phyloP scores from a whole-genome alignment of 2,888 invertebrate genomes.

The Apotomis betuletana region DNA sequence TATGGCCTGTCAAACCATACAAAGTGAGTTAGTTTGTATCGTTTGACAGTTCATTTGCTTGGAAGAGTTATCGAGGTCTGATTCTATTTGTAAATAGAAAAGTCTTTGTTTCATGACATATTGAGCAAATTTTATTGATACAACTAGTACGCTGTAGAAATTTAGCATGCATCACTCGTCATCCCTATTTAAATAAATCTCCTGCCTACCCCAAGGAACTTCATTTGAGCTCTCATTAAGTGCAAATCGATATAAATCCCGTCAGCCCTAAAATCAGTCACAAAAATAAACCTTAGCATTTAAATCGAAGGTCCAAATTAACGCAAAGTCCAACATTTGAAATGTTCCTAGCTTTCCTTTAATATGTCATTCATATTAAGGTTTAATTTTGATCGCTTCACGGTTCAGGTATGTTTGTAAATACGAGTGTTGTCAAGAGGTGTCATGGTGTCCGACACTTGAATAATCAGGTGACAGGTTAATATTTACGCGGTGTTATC shows the following conservation, averaged over 20 bases:
- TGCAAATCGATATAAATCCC: constrained; percentile 7
- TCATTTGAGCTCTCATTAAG: constrained; percentile 1
- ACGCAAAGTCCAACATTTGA: not conserved
- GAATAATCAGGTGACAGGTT: constrained; percentile 2
- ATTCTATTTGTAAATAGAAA: no score
- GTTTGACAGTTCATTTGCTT: no score
- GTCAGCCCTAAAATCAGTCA: not conserved
- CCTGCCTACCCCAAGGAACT: not conserved
- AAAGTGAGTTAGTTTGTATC: no score
- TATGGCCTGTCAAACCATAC: no score
- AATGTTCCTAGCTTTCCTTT: not conserved
- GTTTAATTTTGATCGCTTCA: not conserved
- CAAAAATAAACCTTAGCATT: not conserved
- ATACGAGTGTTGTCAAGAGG: constrained; percentile 9
- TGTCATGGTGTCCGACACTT: constrained; percentile 1
- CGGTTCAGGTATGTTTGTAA: not conserved
- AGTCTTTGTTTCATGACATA: no score
- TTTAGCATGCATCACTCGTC: no score
- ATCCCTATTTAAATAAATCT: not conserved
- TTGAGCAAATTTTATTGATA: no score
- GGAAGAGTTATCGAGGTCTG: no score
- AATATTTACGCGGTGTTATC: not conserved
- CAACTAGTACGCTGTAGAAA: no score
- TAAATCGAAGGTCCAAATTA: not conserved
- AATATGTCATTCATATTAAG: not conserved